A percentile compares a stretch with the other conserved stretches of the same genome.
Evolutionary conservation across 2,113 vertebrate species (phyloP).

Genomic region (Cavia aperea): DNA sequence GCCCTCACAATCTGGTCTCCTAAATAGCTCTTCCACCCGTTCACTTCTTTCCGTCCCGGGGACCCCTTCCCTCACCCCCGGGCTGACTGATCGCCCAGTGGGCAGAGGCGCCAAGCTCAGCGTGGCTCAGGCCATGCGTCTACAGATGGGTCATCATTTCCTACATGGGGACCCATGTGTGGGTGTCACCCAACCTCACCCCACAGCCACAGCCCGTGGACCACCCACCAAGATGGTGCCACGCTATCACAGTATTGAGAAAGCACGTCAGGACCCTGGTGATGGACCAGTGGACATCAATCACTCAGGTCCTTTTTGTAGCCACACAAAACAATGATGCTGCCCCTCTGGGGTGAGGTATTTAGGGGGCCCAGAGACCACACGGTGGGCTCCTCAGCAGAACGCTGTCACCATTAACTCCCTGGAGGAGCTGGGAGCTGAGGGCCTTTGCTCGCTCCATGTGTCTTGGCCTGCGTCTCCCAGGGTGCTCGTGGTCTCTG

Average conservation of each 20-base stretch:
- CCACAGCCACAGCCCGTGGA: background rate
- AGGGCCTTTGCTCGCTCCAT: rapidly evolving
- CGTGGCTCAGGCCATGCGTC: rapidly evolving
- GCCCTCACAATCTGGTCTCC: background rate
- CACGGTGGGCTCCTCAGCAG: background rate
- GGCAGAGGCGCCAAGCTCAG: background rate
- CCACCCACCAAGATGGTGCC: rapidly evolving
- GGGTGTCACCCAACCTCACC: background rate
- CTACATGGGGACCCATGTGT: rapidly evolving
- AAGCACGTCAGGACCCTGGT: rapidly evolving
- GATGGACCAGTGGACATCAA: rapidly evolving
- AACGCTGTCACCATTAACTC: background rate
- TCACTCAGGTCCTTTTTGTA: background rate
- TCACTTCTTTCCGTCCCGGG: background rate
- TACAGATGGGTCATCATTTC: background rate
- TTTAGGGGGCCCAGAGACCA: too few relatives aligned
- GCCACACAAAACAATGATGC: rapidly evolving
- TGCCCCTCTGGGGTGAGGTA: too few relatives aligned
- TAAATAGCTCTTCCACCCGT: background rate
- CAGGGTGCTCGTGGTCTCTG: background rate
- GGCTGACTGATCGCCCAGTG: background rate
- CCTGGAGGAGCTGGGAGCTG: background rate
- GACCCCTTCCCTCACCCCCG: background rate
- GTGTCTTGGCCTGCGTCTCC: too few relatives aligned
- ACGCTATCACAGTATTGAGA: background rate